Evolutionary conservation across 2,797 vertebrate species (phyloP).

Genomic region (Spizella passerina): DNA sequence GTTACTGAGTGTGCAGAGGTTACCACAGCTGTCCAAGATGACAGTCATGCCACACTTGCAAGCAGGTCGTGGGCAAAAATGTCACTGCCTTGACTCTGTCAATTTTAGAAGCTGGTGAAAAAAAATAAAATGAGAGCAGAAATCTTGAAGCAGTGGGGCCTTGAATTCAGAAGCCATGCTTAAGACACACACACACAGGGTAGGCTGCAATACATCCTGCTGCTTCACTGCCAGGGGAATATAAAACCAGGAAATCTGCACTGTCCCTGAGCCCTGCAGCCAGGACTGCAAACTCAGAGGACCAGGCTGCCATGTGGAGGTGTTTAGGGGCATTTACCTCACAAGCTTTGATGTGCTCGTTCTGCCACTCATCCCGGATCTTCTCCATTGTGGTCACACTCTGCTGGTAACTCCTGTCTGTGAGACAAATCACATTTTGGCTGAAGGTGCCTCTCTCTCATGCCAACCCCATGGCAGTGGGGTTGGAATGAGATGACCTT

Average conservation of each 20-base stretch:
- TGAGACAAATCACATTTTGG: not conserved
- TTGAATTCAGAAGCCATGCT: not conserved
- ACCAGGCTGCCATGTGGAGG: accelerated
- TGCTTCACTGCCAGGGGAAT: not conserved
- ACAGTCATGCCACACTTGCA: accelerated
- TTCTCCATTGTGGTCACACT: constrained; percentile 80
- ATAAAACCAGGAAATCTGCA: not conserved
- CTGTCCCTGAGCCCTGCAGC: not conserved
- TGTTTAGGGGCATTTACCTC: constrained; percentile 76
- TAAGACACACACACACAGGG: not conserved
- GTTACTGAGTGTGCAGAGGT: not conserved
- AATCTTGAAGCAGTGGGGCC: not conserved
- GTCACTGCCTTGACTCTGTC: not conserved
- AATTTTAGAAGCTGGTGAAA: not conserved
- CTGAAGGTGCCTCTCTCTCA: not conserved
- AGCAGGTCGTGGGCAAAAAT: not conserved
- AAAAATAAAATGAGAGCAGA: not conserved
- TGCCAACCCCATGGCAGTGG: not conserved
- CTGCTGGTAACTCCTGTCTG: constrained; percentile 87
- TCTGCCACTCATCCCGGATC: constrained; percentile 88
- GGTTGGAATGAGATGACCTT: not conserved
- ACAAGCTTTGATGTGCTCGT: constrained; percentile 86
- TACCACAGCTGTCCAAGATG: not conserved
- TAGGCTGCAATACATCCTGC: not conserved
- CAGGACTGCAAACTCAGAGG: not conserved